A percentile compares a stretch with the other conserved stretches of the same genome.
These are phyloP conservation scores for Drosophila borealis DNA, from an alignment of 2,888 invertebrate genomes.

Conservation along the genomic window DNA sequence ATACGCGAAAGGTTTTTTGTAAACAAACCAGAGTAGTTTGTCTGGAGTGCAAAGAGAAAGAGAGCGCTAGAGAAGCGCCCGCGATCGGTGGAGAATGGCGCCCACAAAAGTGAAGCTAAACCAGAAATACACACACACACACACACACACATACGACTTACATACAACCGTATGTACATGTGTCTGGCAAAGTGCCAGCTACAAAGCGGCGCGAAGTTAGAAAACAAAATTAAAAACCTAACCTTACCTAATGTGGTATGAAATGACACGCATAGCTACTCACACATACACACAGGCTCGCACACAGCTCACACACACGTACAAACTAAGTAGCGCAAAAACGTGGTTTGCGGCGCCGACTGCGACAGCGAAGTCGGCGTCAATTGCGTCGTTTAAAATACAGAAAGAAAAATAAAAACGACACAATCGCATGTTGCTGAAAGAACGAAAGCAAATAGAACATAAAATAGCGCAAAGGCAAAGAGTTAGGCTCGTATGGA, in stretches of 20 bases:
- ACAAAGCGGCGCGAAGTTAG: constrained; percentile 51
- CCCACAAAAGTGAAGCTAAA: constrained; percentile 44
- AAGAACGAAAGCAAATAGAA: constrained; percentile 31
- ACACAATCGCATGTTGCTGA: constrained; percentile 38
- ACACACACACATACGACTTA: background rate
- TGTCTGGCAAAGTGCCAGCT: constrained; percentile 39
- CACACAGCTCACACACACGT: constrained; percentile 9
- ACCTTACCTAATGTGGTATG: constrained; percentile 82
- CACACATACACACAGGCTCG: constrained; percentile 18
- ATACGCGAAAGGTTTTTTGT: constrained; percentile 61
- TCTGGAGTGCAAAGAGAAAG: constrained; percentile 14
- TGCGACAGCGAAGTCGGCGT: constrained; percentile 29
- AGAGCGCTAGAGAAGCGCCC: constrained; percentile 10
- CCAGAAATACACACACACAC: constrained; percentile 4
- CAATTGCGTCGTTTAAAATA: constrained; percentile 74
- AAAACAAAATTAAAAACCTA: constrained; percentile 78
- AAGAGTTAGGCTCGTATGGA: constrained; percentile 9
- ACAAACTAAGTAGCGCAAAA: constrained; percentile 55
- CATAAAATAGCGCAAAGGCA: constrained; percentile 21
- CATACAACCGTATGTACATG: background rate
- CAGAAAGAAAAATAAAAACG: constrained; percentile 32
- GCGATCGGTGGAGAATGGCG: constrained; percentile 30
- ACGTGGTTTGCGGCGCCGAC: constrained; percentile 60
- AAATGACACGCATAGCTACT: constrained; percentile 51
- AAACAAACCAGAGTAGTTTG: constrained; percentile 60